Evolutionary conservation across 2,888 invertebrate species (phyloP).

Genomic region (Disparrhopalites patrizii): DNA sequence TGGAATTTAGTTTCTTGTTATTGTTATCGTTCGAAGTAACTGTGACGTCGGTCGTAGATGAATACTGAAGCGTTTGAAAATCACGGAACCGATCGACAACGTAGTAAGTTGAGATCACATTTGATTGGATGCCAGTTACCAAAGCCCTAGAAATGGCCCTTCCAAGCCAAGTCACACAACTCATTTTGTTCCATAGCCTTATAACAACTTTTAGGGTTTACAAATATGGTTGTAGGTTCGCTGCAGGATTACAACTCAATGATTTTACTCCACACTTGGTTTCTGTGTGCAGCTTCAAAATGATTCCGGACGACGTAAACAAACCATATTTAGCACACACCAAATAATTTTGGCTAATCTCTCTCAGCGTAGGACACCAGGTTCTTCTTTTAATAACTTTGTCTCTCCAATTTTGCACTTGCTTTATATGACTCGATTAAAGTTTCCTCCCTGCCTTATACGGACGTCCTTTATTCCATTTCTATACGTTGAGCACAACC

Average conservation of each 20-base stretch:
- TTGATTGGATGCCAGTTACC: constrained; percentile 40
- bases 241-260: too few species aligned
- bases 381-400: not conserved
- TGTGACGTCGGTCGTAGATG: constrained; percentile 18
- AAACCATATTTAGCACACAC: constrained; percentile 2
- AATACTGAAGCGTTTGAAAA: constrained; percentile 30
- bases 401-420: not conserved
- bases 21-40: constrained; percentile 29
- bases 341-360: too few species aligned
- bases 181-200: constrained; percentile 35
- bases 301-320: not conserved
- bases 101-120: constrained; percentile 34
- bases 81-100: constrained; percentile 36
- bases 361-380: too few species aligned
- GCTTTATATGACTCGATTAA: constrained; percentile 2
- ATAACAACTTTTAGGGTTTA: not conserved
- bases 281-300: too few species aligned
- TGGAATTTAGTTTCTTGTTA: constrained; percentile 30
- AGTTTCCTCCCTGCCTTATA: not conserved
- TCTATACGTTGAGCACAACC: not conserved
- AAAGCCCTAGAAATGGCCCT: constrained; percentile 42
- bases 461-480: constrained; percentile 8
- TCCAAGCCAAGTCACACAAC: constrained; percentile 46
- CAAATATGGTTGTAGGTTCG: constrained; percentile 18
- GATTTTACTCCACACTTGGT: too few species aligned